Evolutionary conservation across 2,888 invertebrate species (phyloP).

Genomic region (Drosophila pseudotakahashii): DNA sequence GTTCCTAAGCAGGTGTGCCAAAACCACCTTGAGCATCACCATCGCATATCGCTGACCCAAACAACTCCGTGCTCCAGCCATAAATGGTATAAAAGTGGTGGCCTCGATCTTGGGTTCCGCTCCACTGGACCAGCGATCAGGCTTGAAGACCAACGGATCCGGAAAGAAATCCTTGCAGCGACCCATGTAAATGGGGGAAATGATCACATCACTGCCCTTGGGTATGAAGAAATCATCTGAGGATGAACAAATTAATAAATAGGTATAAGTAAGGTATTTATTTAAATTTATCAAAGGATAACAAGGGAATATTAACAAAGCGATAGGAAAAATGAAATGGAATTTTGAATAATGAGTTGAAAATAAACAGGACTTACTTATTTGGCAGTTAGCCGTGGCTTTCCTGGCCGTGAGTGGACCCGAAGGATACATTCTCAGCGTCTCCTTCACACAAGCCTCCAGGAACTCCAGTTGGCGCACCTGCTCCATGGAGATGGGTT

Average conservation of each 20-base stretch:
- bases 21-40: constrained; percentile 64
- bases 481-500: constrained; percentile 52
- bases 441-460: constrained; percentile 76
- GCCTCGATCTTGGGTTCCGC: constrained; percentile 61
- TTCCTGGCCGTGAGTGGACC: constrained; percentile 59
- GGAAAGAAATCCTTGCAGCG: constrained; percentile 69
- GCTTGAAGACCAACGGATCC: constrained; percentile 52
- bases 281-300: too few species aligned
- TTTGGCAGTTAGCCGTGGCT: constrained; percentile 59
- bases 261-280: too few species aligned
- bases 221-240: constrained; percentile 65
- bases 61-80: constrained; percentile 62
- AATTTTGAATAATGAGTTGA: too few species aligned
- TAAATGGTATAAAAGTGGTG: constrained; percentile 64
- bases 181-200: constrained; percentile 66
- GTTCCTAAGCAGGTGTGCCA: constrained; percentile 58
- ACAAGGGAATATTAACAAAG: too few species aligned
- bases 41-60: constrained; percentile 69
- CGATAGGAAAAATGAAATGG: too few species aligned
- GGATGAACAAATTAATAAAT: background rate
- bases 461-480: constrained; percentile 60
- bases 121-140: constrained; percentile 64
- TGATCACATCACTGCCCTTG: constrained; percentile 60
- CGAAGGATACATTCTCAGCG: constrained; percentile 69
- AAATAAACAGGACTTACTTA: constrained; percentile 46